Conservation (phyloP, 2,797 vertebrate genomes). For the Setipinna tenuifilis region DNA sequence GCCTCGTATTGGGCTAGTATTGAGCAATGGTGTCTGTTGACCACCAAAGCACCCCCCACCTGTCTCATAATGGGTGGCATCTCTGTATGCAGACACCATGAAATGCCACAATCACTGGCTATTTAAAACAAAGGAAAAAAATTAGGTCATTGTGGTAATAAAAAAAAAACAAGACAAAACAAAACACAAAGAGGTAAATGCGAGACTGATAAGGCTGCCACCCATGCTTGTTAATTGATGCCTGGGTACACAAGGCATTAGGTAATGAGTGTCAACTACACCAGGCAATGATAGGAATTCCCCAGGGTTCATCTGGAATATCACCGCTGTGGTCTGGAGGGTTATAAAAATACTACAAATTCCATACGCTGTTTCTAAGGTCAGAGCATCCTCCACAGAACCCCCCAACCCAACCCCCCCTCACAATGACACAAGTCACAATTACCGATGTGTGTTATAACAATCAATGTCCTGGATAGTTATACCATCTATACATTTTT, state of each 20-base stretch:
- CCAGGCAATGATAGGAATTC: not conserved
- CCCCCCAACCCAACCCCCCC: too few species aligned
- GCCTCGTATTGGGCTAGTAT: not conserved
- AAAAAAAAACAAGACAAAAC: not conserved
- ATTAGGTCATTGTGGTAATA: too few species aligned
- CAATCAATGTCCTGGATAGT: too few species aligned
- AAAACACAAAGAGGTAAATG: not conserved
- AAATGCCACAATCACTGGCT: not conserved
- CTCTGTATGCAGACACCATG: not conserved
- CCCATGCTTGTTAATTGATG: not conserved
- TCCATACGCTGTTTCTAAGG: too few species aligned
- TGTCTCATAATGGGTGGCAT: not conserved
- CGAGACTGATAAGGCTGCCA: not conserved
- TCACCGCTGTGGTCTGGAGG: not conserved
- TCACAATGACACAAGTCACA: too few species aligned
- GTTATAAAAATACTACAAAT: too few species aligned
- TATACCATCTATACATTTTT: too few species aligned
- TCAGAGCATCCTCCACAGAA: too few species aligned
- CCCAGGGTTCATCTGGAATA: not conserved
- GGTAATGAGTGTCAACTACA: not conserved
- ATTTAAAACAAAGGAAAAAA: too few species aligned
- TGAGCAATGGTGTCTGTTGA: not conserved
- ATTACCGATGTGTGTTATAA: too few species aligned
- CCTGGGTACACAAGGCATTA: not conserved
- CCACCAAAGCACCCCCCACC: not conserved